Percentiles rank a stretch among this genome's conserved stretches.
phyloP scores from a whole-genome alignment of 2,113 vertebrate species.

The Leucosticte australis region DNA sequence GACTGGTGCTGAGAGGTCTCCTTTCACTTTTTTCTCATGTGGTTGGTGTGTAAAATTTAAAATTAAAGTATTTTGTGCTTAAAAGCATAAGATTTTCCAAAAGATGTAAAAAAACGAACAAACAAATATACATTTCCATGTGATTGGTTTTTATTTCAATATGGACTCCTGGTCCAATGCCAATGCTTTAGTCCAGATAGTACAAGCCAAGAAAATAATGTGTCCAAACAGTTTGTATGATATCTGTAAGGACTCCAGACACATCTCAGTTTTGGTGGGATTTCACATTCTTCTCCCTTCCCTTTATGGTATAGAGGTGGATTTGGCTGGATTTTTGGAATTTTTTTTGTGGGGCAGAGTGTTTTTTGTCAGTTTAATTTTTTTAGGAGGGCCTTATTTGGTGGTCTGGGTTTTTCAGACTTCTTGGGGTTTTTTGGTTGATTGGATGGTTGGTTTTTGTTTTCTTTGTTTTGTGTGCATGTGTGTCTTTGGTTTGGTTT shows the following conservation, averaged over 20 bases:
- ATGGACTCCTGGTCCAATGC: background rate
- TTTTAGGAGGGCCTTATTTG: background rate
- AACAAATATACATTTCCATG: background rate
- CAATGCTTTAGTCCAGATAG: background rate
- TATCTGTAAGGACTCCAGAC: background rate
- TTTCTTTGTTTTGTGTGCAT: background rate
- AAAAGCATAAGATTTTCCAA: background rate
- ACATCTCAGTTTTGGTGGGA: background rate
- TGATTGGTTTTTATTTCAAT: background rate
- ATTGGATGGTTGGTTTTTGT: background rate
- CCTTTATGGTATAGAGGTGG: background rate
- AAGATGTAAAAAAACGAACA: background rate
- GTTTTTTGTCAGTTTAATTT: rapidly evolving
- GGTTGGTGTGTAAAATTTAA: background rate
- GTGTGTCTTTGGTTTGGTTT: background rate
- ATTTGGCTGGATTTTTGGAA: background rate
- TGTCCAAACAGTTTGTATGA: background rate
- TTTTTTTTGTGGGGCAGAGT: rapidly evolving
- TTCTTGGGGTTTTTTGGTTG: rapidly evolving
- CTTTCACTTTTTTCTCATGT: background rate
- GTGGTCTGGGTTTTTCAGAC: background rate
- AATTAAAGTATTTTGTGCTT: background rate
- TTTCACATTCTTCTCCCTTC: background rate
- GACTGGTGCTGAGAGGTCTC: background rate
- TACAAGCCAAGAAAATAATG: background rate